These are phyloP conservation scores for Morpho deidamia DNA, from an alignment of 2,888 invertebrate genomes.

Conservation along the genomic window DNA sequence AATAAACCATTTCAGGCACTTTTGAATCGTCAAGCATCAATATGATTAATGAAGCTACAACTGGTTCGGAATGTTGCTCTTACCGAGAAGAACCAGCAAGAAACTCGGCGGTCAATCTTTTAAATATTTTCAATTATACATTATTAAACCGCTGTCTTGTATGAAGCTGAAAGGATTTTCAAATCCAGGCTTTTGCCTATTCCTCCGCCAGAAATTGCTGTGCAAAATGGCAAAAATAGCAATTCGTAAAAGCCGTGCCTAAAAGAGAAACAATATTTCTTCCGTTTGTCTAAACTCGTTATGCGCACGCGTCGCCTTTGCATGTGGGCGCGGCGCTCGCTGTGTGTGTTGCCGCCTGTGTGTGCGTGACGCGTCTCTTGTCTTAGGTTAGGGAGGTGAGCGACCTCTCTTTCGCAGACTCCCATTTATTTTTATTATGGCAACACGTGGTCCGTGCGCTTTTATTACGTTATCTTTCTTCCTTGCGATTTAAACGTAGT, in stretches of 20 bases:
- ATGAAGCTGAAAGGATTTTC: too few species aligned
- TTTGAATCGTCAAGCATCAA: too few species aligned
- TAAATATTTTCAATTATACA: too few species aligned
- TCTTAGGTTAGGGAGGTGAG: conserved; percentile 79
- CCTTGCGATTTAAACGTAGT: conserved; percentile 35
- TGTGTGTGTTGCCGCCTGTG: conserved; percentile 44
- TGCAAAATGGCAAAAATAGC: conserved; percentile 10
- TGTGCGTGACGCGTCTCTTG: conserved; percentile 68
- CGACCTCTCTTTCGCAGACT: conserved; percentile 71
- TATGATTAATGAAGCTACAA: too few species aligned
- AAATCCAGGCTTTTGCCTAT: too few species aligned
- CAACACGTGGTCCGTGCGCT: conserved; percentile 66
- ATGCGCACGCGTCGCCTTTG: conserved; percentile 61
- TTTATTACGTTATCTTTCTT: conserved; percentile 64
- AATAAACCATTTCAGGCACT: too few species aligned
- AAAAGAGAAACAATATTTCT: conserved; percentile 75
- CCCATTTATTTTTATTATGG: conserved; percentile 76
- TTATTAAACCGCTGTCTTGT: too few species aligned
- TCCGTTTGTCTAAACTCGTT: conserved; percentile 77
- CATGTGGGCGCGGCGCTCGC: conserved; percentile 46
- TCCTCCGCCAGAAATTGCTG: too few species aligned
- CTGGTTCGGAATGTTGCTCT: too few species aligned
- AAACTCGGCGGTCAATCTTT: too few species aligned
- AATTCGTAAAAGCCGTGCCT: conserved; percentile 54
- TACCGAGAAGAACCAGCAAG: too few species aligned